phyloP scores from a whole-genome alignment of 2,113 vertebrate genomes.

The Gymnogyps californianus region DNA sequence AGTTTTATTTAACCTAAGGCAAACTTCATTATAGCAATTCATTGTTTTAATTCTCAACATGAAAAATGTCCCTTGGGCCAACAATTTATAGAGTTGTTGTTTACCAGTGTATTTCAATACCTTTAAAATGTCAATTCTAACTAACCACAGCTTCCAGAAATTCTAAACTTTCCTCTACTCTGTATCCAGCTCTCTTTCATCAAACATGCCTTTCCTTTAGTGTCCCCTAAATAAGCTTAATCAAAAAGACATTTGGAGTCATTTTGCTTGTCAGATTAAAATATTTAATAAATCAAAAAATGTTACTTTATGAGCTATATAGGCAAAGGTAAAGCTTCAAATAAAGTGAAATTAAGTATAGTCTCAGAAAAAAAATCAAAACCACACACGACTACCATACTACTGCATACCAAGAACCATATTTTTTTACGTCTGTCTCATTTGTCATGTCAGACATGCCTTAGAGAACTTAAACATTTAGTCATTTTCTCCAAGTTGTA shows the following conservation, averaged over 20 bases:
- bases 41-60: neutral
- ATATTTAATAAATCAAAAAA: neutral
- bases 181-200: neutral
- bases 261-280: neutral
- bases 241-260: neutral
- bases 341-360: neutral
- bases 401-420: neutral
- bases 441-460: neutral
- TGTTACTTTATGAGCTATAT: neutral
- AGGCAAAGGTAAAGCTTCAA: neutral
- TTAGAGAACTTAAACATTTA: neutral
- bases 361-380: neutral
- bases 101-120: neutral
- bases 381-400: neutral
- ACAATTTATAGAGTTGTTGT: neutral
- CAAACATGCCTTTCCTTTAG: neutral
- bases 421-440: constrained; percentile 3
- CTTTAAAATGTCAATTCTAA: neutral
- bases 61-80: neutral
- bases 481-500: neutral
- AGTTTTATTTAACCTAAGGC: neutral
- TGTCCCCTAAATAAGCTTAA: neutral
- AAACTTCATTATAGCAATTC: neutral
- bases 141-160: neutral
- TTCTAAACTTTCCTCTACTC: neutral